These are phyloP conservation scores for Silurus meridionalis DNA, from an alignment of 2,113 vertebrate species.

Conservation along the genomic window DNA sequence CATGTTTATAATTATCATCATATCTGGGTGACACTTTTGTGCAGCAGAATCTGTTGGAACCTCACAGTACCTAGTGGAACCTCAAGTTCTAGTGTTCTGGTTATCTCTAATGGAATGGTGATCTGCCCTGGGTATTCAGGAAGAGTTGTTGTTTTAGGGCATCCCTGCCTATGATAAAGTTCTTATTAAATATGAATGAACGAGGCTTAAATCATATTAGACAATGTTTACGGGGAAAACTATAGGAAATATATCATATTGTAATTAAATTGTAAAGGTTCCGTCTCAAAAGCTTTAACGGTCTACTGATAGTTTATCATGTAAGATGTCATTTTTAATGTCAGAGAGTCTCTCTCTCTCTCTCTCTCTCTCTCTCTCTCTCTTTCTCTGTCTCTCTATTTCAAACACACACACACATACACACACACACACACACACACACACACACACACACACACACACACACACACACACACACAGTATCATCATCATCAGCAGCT, in stretches of 20 bases:
- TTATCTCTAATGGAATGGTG: neutral
- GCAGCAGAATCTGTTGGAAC: neutral
- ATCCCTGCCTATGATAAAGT: neutral
- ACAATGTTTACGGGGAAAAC: neutral
- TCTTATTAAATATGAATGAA: neutral
- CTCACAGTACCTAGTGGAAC: neutral
- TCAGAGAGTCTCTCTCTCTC: neutral
- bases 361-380: conserved; percentile 13
- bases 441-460: neutral
- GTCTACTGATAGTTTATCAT: neutral
- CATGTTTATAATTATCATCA: neutral
- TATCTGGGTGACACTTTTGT: neutral
- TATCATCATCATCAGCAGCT: conserved; percentile 11
- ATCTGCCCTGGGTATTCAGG: neutral
- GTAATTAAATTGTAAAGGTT: neutral
- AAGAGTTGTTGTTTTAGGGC: neutral
- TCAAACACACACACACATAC: neutral
- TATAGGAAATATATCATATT: neutral
- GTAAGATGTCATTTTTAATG: neutral
- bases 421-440: neutral
- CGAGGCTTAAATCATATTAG: neutral
- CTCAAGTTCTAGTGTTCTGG: neutral
- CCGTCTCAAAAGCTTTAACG: neutral
- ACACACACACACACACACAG: conserved; percentile 15
- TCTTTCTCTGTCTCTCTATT: neutral